A percentile compares a stretch with the other conserved stretches of the same genome.
Conservation (phyloP, 2,888 invertebrate species). For the Rosalia funebris region DNA sequence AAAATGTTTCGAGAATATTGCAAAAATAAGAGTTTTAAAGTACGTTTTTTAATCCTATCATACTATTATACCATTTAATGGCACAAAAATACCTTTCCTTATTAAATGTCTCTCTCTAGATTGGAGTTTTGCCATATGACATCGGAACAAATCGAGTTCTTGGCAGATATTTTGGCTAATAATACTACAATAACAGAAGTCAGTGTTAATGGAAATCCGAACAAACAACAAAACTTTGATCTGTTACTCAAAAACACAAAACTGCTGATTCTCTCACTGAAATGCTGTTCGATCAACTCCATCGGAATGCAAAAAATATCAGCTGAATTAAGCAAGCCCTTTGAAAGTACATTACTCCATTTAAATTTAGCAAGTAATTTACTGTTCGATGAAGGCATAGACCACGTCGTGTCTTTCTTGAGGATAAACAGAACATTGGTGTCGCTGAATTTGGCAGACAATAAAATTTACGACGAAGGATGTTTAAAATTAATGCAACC, state of each 20-base stretch:
- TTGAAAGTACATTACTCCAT: slow-evolving; percentile 43
- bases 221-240: slow-evolving; percentile 55
- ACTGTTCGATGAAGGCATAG: slow-evolving; percentile 56
- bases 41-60: no score
- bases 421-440: slow-evolving; percentile 52
- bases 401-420: slow-evolving; percentile 54
- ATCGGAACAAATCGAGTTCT: slow-evolving; percentile 44
- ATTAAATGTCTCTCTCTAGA: no score
- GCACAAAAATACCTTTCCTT: no score
- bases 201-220: slow-evolving; percentile 55
- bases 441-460: slow-evolving; percentile 55
- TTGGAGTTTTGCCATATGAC: slow-evolving; percentile 56
- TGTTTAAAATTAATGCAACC: slow-evolving; percentile 42
- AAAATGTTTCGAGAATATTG: background rate
- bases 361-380: slow-evolving; percentile 61
- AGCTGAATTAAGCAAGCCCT: slow-evolving; percentile 46
- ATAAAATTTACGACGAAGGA: slow-evolving; percentile 53
- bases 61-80: no score
- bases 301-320: slow-evolving; percentile 51
- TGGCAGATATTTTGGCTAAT: background rate
- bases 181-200: slow-evolving; percentile 28
- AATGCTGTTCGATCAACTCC: slow-evolving; percentile 57
- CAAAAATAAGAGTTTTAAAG: background rate
- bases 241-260: slow-evolving; percentile 48
- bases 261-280: slow-evolving; percentile 54